phyloP scores from a whole-genome alignment of 2,113 vertebrate species.

The Strix uralensis region DNA sequence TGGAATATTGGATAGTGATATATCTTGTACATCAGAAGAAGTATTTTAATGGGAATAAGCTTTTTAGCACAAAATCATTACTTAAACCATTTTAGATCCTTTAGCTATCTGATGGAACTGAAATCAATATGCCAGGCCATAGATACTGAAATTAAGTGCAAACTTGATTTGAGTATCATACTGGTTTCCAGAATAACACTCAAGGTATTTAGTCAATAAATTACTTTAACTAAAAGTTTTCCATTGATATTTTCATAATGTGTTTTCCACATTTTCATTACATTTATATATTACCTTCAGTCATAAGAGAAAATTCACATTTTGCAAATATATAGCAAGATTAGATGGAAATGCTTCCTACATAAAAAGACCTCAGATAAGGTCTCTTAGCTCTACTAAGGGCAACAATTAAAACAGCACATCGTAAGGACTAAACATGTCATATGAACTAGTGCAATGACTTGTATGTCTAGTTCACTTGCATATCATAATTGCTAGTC shows the following conservation, averaged over 20 bases:
- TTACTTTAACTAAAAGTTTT: neutral
- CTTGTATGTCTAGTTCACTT: neutral
- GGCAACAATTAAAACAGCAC: neutral
- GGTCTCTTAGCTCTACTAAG: neutral
- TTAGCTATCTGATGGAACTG: neutral
- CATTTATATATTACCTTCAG: neutral
- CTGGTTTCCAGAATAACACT: slow-evolving; percentile 1
- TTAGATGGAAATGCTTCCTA: neutral
- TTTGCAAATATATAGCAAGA: neutral
- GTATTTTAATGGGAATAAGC: neutral
- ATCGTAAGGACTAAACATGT: neutral
- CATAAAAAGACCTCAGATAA: neutral
- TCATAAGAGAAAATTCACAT: neutral
- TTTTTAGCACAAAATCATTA: slow-evolving; percentile 36
- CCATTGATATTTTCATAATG: neutral
- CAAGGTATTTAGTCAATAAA: slow-evolving; percentile 8
- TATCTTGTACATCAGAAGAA: neutral
- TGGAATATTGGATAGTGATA: neutral
- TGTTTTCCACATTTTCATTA: neutral
- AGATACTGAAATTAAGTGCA: slow-evolving; percentile 7
- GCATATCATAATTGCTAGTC: neutral
- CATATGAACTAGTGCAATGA: neutral
- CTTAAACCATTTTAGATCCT: slow-evolving; percentile 2
- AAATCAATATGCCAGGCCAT: slow-evolving; percentile 15
- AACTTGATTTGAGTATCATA: neutral